Evolutionary conservation across 2,888 invertebrate species (phyloP).

Genomic region (Nowickia ferox): DNA sequence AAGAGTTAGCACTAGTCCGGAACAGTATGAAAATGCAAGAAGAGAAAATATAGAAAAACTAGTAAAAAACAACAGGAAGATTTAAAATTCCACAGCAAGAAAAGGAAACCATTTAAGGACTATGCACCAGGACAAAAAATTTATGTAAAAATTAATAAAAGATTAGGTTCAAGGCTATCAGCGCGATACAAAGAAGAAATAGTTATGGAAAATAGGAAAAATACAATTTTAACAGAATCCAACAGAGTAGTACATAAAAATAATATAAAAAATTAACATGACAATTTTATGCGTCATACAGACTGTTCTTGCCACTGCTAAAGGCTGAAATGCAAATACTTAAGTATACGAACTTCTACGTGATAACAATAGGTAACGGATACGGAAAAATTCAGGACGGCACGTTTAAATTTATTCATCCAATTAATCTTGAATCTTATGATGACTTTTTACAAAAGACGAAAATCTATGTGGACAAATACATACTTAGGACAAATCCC

Average conservation of each 20-base stretch:
- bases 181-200: conserved; percentile 11
- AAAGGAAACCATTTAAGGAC: no score
- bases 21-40: conserved; percentile 31
- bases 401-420: conserved; percentile 31
- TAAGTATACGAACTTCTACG: conserved; percentile 22
- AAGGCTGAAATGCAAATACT: conserved; percentile 23
- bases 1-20: conserved; percentile 4
- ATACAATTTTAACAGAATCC: conserved; percentile 3
- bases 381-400: conserved; percentile 10
- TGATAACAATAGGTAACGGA: conserved; percentile 12
- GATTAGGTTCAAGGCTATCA: conserved; percentile 42
- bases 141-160: no score
- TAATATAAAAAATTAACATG: conserved; percentile 4
- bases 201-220: conserved; percentile 10
- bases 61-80: conserved; percentile 10
- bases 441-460: conserved; percentile 12
- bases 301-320: neutral
- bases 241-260: no score
- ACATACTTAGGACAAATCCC: neutral
- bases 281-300: neutral
- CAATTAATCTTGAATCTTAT: conserved; percentile 7
- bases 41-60: conserved; percentile 40
- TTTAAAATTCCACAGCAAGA: conserved; percentile 5
- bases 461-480: neutral
- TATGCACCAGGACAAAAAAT: no score